A percentile compares a stretch with the other conserved stretches of the same genome.
phyloP scores from a whole-genome alignment of 2,888 invertebrate genomes.

The Lordiphosa fenestrarum region DNA sequence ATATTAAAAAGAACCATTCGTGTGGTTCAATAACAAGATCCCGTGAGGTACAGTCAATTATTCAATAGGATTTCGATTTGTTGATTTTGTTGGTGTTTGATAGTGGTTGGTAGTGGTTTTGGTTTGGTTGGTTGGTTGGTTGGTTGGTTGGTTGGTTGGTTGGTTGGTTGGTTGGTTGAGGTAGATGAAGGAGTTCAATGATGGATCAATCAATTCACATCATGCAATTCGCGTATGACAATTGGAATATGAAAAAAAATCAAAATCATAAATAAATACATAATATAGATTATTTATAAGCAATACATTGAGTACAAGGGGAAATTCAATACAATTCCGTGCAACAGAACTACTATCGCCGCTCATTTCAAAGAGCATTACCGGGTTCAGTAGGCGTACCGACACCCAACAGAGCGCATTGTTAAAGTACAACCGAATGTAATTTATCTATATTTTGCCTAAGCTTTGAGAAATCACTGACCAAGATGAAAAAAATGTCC shows the following conservation, averaged over 20 bases:
- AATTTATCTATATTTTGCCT: too few relatives aligned
- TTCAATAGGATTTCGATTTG: constrained; percentile 19
- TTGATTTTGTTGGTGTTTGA: constrained; percentile 30
- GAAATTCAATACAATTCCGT: constrained; percentile 1
- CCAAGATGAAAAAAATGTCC: too few relatives aligned
- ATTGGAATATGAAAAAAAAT: constrained; percentile 63
- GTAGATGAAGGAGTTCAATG: constrained; percentile 65
- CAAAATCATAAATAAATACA: constrained; percentile 49
- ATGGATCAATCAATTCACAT: constrained; percentile 76
- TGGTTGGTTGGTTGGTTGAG: constrained; percentile 50
- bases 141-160: constrained; percentile 28
- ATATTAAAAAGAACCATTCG: constrained; percentile 42
- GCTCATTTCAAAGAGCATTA: too few relatives aligned
- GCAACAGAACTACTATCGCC: neutral
- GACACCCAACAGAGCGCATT: too few relatives aligned
- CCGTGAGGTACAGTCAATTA: constrained; percentile 21
- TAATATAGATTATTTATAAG: constrained; percentile 40
- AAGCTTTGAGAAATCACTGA: too few relatives aligned
- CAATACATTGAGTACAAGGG: constrained; percentile 5
- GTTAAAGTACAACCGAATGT: too few relatives aligned
- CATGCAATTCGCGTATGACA: constrained; percentile 75
- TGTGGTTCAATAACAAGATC: constrained; percentile 30
- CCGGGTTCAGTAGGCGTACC: too few relatives aligned
- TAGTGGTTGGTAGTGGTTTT: constrained; percentile 45
- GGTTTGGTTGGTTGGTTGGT: constrained; percentile 38